These are phyloP conservation scores for Camponotus pennsylvanicus DNA, from an alignment of 1,140 invertebrate genomes.

Conservation along the genomic window DNA sequence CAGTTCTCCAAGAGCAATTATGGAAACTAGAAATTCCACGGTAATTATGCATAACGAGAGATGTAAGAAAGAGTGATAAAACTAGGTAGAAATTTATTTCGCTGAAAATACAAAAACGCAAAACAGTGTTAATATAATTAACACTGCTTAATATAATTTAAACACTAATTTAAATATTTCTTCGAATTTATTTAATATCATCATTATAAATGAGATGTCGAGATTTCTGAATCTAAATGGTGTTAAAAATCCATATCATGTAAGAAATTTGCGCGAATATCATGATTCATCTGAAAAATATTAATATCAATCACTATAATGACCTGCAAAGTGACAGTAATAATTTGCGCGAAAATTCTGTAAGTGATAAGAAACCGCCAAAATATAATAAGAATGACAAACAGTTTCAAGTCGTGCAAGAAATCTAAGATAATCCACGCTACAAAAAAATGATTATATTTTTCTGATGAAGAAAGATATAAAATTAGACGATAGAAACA, in stretches of 20 bases:
- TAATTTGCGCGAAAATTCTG: neutral
- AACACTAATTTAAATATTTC: neutral
- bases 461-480: neutral
- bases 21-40: neutral
- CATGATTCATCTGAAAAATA: too few species aligned
- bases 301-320: neutral
- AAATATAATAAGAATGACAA: neutral
- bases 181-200: neutral
- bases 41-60: neutral
- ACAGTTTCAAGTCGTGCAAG: neutral
- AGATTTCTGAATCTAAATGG: too few species aligned
- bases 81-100: neutral
- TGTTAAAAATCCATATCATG: too few species aligned
- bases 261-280: too few species aligned
- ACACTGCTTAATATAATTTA: neutral
- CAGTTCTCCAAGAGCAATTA: slow-evolving; percentile 3
- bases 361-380: neutral
- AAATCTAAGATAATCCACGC: neutral
- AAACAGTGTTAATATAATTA: too few species aligned
- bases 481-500: neutral
- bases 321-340: neutral
- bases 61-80: neutral
- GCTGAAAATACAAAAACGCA: neutral
- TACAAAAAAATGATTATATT: neutral
- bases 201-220: too few species aligned